phyloP scores from a whole-genome alignment of 2,888 invertebrate genomes.

The Formica aserva region DNA sequence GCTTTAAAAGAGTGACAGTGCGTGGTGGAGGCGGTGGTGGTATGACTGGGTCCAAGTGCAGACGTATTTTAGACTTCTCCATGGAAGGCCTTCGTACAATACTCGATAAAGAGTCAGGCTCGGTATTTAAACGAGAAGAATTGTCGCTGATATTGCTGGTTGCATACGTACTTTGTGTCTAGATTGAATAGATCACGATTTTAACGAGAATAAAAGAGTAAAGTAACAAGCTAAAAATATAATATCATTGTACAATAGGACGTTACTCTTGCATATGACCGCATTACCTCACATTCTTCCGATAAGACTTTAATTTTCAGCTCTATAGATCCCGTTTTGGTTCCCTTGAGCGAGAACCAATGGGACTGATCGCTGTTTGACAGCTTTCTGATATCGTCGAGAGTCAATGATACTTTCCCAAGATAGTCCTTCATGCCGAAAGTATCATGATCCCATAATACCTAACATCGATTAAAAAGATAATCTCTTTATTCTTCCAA shows the following conservation, averaged over 20 bases:
- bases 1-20: constrained; percentile 82
- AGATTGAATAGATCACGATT: neutral
- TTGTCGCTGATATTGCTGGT: constrained; percentile 80
- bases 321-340: constrained; percentile 86
- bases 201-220: neutral
- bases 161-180: constrained; percentile 82
- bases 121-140: constrained; percentile 71
- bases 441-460: constrained; percentile 87
- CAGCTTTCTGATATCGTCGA: constrained; percentile 86
- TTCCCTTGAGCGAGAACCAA: constrained; percentile 86
- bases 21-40: constrained; percentile 83
- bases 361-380: constrained; percentile 85
- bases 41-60: constrained; percentile 79
- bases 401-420: constrained; percentile 86
- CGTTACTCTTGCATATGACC: neutral
- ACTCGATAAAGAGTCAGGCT: constrained; percentile 69
- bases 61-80: constrained; percentile 81
- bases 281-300: constrained; percentile 81
- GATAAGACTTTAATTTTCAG: constrained; percentile 85
- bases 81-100: constrained; percentile 81
- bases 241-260: neutral
- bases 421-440: constrained; percentile 87
- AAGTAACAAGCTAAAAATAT: neutral
- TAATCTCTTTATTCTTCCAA: neutral
- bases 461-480: constrained; percentile 77